Base-by-base conservation (phyloP, 1,140 invertebrate species). In the Drosophila chauvacae region DNA sequence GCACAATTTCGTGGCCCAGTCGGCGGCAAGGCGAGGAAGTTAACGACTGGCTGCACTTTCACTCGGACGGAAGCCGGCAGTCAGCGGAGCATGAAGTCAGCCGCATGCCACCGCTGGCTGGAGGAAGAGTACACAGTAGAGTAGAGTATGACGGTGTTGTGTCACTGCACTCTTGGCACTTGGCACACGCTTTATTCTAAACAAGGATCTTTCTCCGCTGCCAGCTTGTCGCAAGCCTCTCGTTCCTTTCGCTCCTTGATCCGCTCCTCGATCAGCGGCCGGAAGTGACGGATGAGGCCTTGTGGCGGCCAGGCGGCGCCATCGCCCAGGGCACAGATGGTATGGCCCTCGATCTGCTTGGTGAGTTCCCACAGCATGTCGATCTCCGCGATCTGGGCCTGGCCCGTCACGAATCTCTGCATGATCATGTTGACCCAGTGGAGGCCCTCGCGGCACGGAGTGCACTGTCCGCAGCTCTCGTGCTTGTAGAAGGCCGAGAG, bases 381-480 rank as follows among this genome's bases (percentile, higher is more conserved):
- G 18, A 91, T 91, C 48, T 91, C 90, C 9, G 44, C 56, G 4
- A 53, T n/a, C 26, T 83, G 33, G 0, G 90, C 90, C 23, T 72
- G 68, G 0, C 90, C 90, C 0, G 64, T 81, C 4, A 88, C 90
- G 28, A 91, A 79, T 20, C 90, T 82, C 33, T 90, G 84, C 90
- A 91, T 91, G 16, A 91, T 91, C 13, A 90, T 60, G 35, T 79
- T 76, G 13, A 92, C 64, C 91, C 91, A 92, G 45, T 80, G 78
- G 1, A 83, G 62, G 10, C 96, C 96, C 92, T 97, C 96, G 23
- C 96, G 93, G 80, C 96, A 97, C 7, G 96, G 96, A 11, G 96
- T 97, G 81, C 96, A 97, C 93, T 96, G 96, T 23, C 96, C 96
- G 93, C 96, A 97, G 63, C 95, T 96, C 90, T 97, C 96, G 79